Percentiles rank a stretch among this genome's conserved stretches.
Evolutionary conservation across 2,888 invertebrate species (phyloP).

Genomic region (Cataglyphis albicans): DNA sequence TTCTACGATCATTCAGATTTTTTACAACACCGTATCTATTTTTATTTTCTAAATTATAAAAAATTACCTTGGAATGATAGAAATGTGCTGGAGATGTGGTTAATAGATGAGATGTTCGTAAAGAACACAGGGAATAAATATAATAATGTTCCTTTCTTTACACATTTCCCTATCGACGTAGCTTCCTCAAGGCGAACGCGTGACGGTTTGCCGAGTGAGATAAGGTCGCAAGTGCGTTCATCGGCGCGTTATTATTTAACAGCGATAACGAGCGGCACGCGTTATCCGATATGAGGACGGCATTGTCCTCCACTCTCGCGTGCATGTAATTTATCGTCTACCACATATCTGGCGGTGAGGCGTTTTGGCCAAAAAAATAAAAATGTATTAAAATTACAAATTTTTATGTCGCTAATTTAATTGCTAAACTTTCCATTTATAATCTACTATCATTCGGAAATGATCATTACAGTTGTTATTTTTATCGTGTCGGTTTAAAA

Average conservation of each 20-base stretch:
- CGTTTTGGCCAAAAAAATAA: neutral
- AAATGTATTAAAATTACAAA: neutral
- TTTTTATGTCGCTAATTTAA: neutral
- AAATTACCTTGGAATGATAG: no score
- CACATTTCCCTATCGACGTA: neutral
- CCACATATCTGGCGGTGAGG: neutral
- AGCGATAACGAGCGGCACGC: slow-evolving; percentile 63
- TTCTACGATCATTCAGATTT: neutral
- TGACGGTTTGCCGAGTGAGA: slow-evolving; percentile 63
- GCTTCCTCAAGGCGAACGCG: slow-evolving; percentile 46
- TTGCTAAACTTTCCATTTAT: neutral
- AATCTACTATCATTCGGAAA: neutral
- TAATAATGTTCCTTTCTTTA: slow-evolving; percentile 8
- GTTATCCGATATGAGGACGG: slow-evolving; percentile 15
- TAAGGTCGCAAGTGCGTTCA: slow-evolving; percentile 55
- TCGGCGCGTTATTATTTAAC: slow-evolving; percentile 65
- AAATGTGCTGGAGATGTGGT: neutral
- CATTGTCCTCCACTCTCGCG: slow-evolving; percentile 4
- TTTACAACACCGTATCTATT: neutral
- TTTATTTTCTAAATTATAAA: neutral
- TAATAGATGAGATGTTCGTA: neutral
- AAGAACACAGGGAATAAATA: neutral
- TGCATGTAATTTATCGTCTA: slow-evolving; percentile 11
- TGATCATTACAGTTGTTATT: neutral
- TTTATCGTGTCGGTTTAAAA: neutral